Evolutionary conservation across 2,113 vertebrate species (phyloP).

Genomic region (Mobula hypostoma): DNA sequence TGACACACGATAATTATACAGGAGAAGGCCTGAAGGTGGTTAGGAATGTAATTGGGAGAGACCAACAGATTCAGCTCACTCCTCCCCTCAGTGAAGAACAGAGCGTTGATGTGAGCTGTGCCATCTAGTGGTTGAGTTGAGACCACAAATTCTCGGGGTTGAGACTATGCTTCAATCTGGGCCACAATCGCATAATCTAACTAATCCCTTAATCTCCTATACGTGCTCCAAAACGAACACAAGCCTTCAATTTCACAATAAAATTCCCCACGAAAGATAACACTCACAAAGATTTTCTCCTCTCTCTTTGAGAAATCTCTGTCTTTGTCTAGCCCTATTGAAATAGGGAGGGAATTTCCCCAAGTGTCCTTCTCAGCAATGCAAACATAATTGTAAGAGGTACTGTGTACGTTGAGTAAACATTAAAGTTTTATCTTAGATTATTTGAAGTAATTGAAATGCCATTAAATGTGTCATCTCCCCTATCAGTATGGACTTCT

Average conservation of each 20-base stretch:
- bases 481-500: background rate
- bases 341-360: background rate
- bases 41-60: background rate
- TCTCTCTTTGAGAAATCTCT: background rate
- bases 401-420: background rate
- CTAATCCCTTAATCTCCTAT: background rate
- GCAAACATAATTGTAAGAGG: background rate
- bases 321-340: background rate
- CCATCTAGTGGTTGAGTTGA: background rate
- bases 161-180: background rate
- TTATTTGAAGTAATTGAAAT: slow-evolving; percentile 22
- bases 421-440: background rate
- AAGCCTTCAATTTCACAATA: background rate
- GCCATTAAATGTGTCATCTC: slow-evolving; percentile 30
- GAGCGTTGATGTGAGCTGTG: background rate
- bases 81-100: background rate
- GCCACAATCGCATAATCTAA: background rate
- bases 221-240: background rate
- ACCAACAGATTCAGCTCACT: background rate
- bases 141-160: background rate
- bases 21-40: background rate
- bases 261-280: background rate
- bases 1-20: background rate
- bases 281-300: background rate
- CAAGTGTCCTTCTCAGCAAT: background rate